These are phyloP conservation scores for Xestia c-nigrum DNA, from an alignment of 2,888 invertebrate species.

Conservation along the genomic window DNA sequence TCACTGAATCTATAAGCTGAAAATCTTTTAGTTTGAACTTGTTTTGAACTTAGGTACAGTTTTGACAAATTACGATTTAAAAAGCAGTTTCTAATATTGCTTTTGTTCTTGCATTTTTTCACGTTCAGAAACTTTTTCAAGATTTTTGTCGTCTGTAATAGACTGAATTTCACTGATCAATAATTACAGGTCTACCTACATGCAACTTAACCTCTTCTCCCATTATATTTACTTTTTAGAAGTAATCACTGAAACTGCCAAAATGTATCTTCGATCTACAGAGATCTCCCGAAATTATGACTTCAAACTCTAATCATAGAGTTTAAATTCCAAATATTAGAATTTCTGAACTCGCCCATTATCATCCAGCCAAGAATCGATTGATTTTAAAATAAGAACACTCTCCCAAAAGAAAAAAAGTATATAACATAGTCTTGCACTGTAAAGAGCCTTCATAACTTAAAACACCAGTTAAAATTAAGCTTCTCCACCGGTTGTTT, in stretches of 20 bases:
- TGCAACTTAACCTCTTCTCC: not conserved
- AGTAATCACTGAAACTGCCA: not conserved
- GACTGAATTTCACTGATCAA: not conserved
- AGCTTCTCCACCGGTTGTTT: constrained; percentile 15
- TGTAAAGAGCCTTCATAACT: constrained; percentile 40
- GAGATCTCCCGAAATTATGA: not conserved
- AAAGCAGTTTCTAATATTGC: not conserved
- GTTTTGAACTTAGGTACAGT: not conserved
- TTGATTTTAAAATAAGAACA: constrained; percentile 25
- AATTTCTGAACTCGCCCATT: not conserved
- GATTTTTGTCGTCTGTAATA: not conserved
- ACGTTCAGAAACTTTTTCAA: not conserved
- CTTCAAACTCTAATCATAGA: not conserved
- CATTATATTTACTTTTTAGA: not conserved
- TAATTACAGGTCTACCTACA: too few species aligned
- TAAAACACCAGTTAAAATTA: constrained; percentile 23
- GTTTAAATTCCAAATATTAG: not conserved
- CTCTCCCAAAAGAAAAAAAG: not conserved
- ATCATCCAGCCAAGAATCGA: not conserved
- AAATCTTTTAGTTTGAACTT: not conserved
- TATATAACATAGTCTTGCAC: too few species aligned
- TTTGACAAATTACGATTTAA: not conserved
- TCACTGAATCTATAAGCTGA: not conserved
- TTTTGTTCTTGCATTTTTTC: not conserved
- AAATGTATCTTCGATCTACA: not conserved